Percentiles rank a stretch among this genome's conserved stretches.
Conservation (phyloP, 2,888 invertebrate genomes). For the Seira musarum region DNA sequence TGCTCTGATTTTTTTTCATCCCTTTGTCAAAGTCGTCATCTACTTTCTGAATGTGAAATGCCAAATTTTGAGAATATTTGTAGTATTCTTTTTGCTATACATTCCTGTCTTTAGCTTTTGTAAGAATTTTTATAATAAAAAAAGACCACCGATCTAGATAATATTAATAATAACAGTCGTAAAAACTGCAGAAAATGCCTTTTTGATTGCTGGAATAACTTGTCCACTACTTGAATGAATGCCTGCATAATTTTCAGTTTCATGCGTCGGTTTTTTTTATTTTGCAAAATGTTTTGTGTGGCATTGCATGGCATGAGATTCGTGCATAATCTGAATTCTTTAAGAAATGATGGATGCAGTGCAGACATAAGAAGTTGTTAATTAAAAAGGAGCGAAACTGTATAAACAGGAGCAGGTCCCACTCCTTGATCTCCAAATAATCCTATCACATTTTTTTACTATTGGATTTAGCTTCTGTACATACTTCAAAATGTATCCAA, state of each 20-base stretch:
- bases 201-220: too few relatives aligned
- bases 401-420: background rate
- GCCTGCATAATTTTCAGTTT: too few relatives aligned
- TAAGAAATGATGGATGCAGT: slow-evolving; percentile 17
- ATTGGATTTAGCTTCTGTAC: background rate
- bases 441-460: background rate
- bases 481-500: background rate
- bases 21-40: background rate
- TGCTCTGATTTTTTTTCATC: background rate
- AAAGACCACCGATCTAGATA: background rate
- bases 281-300: too few relatives aligned
- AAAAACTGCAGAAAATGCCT: too few relatives aligned
- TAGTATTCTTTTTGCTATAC: background rate
- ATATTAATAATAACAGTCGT: background rate
- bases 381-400: slow-evolving; percentile 21
- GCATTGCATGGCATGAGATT: too few relatives aligned
- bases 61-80: too few relatives aligned
- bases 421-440: background rate
- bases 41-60: too few relatives aligned
- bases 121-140: too few relatives aligned
- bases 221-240: too few relatives aligned
- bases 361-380: slow-evolving; percentile 33
- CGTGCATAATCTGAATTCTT: background rate
- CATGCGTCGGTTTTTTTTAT: too few relatives aligned
- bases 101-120: too few relatives aligned